phyloP scores from a whole-genome alignment of 2,113 vertebrate species.

The Pedetes capensis region DNA sequence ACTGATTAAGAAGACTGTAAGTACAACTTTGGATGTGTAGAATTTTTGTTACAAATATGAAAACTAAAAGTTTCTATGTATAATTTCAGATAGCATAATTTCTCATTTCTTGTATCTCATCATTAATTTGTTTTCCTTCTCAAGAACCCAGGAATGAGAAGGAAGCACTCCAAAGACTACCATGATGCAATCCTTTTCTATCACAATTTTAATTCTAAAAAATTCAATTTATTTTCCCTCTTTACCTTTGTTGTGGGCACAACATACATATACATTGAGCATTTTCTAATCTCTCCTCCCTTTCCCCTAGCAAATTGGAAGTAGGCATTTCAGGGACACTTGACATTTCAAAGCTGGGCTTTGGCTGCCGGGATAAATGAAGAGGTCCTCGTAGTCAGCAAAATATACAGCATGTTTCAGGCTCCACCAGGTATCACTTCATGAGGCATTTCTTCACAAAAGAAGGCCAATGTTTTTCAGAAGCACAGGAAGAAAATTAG shows the following conservation, averaged over 20 bases:
- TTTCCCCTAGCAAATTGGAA: not conserved
- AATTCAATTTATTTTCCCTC: not conserved
- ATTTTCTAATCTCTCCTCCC: not conserved
- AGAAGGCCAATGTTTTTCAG: not conserved
- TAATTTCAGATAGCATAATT: not conserved
- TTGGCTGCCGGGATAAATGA: not conserved
- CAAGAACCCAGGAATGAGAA: not conserved
- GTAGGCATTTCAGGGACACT: not conserved
- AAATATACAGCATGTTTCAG: not conserved
- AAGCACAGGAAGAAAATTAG: not conserved
- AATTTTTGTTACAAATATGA: not conserved
- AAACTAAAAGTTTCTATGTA: not conserved
- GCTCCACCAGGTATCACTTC: not conserved
- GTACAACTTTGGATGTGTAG: not conserved
- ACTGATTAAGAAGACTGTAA: not conserved
- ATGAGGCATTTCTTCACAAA: not conserved
- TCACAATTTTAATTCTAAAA: not conserved
- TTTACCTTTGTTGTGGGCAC: not conserved
- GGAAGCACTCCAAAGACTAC: not conserved
- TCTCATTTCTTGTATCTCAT: not conserved
- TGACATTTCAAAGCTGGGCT: slow-evolving; percentile 30
- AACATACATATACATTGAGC: not conserved
- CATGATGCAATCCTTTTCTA: not conserved
- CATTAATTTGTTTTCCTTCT: not conserved
- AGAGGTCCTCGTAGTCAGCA: not conserved